These are phyloP conservation scores for Muraenolepis orangiensis DNA, from an alignment of 2,797 vertebrate genomes.

Conservation along the genomic window DNA sequence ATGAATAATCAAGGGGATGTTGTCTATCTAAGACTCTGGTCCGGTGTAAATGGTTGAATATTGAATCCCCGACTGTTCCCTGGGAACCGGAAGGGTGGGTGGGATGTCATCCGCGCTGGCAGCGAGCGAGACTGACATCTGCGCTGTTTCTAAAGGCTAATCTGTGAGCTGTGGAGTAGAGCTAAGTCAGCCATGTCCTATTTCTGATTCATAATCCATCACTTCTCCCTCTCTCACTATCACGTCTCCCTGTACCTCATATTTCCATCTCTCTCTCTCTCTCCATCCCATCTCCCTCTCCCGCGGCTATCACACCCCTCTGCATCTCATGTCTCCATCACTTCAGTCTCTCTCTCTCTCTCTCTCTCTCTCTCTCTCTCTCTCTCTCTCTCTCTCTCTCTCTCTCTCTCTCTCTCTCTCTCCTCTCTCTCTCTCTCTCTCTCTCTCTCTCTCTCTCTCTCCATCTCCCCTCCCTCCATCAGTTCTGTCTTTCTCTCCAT, in stretches of 20 bases:
- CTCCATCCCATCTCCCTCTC: not conserved
- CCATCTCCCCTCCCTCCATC: too few relatives aligned
- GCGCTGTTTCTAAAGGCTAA: not conserved
- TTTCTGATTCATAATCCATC: slow-evolving; percentile 2
- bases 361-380: too few relatives aligned
- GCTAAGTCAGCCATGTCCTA: slow-evolving; percentile 1
- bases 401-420: too few relatives aligned
- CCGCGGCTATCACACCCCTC: too few relatives aligned
- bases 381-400: not conserved
- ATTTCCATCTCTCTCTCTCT: not conserved
- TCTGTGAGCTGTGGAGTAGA: not conserved
- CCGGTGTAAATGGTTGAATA: not conserved
- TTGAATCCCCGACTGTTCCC: not conserved
- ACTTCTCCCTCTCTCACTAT: not conserved
- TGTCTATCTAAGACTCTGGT: not conserved
- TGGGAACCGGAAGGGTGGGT: not conserved
- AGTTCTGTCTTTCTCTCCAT: too few relatives aligned
- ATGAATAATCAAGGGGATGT: not conserved
- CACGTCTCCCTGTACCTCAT: not conserved
- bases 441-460: not conserved
- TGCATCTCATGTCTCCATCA: not conserved
- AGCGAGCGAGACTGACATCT: not conserved
- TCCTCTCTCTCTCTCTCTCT: too few relatives aligned
- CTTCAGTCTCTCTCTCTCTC: too few relatives aligned
- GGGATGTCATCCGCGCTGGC: not conserved